Conservation (phyloP, 2,797 vertebrate species). For the Phrynocephalus guinanensis region DNA sequence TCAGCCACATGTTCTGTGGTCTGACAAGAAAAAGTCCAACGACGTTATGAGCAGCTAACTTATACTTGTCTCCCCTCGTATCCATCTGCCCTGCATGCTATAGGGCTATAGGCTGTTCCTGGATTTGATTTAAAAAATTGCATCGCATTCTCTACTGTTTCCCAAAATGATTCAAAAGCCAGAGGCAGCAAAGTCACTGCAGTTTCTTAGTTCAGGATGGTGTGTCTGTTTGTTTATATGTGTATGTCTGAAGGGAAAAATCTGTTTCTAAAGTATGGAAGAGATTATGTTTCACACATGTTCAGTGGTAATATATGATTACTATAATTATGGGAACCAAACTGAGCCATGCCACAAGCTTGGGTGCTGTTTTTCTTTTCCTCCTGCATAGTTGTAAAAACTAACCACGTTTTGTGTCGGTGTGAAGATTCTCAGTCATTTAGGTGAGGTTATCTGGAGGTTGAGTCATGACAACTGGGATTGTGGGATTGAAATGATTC, state of each 20-base stretch:
- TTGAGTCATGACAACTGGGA: too few species aligned
- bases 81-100: neutral
- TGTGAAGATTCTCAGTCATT: neutral
- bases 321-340: neutral
- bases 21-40: neutral
- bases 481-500: too few species aligned
- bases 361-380: neutral
- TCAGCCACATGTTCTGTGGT: neutral
- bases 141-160: neutral
- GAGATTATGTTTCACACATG: neutral
- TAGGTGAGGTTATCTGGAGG: too few species aligned
- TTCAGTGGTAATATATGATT: neutral
- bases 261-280: neutral
- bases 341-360: neutral
- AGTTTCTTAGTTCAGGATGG: neutral
- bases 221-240: neutral
- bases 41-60: neutral
- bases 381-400: neutral
- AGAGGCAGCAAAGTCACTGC: neutral
- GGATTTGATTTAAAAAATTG: constrained; percentile 2
- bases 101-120: neutral
- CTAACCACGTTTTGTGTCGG: neutral
- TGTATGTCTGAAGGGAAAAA: neutral
- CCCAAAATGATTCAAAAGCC: neutral
- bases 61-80: neutral